Evolutionary conservation across 2,113 vertebrate species (phyloP).

Genomic region (Ciconia stormi): DNA sequence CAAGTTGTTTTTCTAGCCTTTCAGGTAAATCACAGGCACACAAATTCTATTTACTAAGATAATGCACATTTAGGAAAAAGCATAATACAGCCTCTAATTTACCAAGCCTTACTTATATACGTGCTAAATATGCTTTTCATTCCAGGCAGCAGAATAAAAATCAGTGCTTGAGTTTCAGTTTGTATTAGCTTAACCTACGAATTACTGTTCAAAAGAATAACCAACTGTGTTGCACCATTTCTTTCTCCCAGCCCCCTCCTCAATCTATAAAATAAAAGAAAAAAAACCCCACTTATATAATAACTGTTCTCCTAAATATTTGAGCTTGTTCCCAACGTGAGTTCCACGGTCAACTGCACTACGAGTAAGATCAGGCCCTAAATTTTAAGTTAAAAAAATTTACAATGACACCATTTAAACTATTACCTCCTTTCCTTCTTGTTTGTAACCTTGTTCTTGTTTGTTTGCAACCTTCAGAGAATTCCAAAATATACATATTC

Average conservation of each 20-base stretch:
- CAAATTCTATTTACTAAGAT: not conserved
- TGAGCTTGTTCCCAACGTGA: not conserved
- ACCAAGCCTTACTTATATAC: not conserved
- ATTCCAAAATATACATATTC: not conserved
- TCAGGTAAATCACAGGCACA: slow-evolving; percentile 18
- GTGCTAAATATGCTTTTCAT: not conserved
- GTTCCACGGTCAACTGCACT: not conserved
- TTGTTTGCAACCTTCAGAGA: not conserved
- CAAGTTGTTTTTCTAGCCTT: slow-evolving; percentile 44
- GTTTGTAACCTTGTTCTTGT: no score
- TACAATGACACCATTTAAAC: not conserved
- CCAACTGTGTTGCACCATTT: not conserved
- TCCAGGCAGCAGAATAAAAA: not conserved
- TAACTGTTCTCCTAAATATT: not conserved
- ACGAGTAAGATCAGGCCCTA: not conserved
- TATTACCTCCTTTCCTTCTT: not conserved
- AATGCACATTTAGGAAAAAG: not conserved
- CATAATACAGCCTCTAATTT: not conserved
- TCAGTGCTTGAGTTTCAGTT: not conserved
- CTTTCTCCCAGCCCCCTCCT: not conserved
- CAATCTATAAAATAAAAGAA: not conserved
- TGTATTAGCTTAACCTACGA: not conserved
- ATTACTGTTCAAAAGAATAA: not conserved
- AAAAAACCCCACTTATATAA: not conserved
- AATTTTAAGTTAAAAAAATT: not conserved